Evolutionary conservation across 2,888 invertebrate species (phyloP).

Genomic region (Bruchidius siliquastri): DNA sequence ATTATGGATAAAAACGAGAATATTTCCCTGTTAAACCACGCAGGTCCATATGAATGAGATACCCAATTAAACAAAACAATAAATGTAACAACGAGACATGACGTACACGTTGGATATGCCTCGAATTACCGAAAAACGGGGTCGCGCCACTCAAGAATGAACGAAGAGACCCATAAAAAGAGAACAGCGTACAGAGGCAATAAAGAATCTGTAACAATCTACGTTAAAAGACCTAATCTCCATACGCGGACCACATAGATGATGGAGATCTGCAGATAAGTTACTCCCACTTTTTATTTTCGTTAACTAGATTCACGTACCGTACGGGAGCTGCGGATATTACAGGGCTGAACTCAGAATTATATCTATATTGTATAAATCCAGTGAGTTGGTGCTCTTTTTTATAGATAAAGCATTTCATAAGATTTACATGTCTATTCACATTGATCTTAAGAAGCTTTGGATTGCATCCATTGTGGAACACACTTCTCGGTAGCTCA

Average conservation of each 20-base stretch:
- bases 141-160: background rate
- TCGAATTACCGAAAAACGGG: background rate
- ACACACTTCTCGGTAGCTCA: too few species aligned
- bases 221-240: background rate
- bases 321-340: background rate
- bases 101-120: background rate
- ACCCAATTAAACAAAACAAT: background rate
- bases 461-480: too few species aligned
- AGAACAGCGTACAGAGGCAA: background rate
- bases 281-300: background rate
- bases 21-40: background rate
- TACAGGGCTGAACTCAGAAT: background rate
- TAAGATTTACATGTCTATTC: too few species aligned
- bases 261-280: background rate
- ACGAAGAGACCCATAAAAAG: background rate
- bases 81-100: background rate
- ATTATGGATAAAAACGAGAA: too few species aligned
- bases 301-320: background rate
- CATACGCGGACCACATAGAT: background rate
- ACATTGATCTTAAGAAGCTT: too few species aligned
- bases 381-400: too few species aligned
- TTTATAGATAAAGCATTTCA: too few species aligned
- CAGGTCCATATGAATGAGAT: background rate
- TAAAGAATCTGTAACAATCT: background rate
- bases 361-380: too few species aligned